Evolutionary conservation across 2,888 invertebrate genomes (phyloP).

Genomic region (Cordilura impudica): DNA sequence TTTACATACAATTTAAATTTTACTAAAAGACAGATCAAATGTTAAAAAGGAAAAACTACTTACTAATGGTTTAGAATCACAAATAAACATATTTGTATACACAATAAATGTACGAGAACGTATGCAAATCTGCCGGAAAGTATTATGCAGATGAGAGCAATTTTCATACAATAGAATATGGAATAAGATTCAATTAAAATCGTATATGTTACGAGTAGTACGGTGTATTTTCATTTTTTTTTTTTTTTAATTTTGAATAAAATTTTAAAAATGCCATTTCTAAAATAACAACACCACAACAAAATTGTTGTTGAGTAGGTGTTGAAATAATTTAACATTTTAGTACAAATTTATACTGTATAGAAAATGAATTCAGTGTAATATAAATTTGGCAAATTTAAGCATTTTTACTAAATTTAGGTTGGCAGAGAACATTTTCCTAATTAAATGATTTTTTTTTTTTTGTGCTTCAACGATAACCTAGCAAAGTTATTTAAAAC

Average conservation of each 20-base stretch:
- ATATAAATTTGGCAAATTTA: too few relatives aligned
- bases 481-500: too few relatives aligned
- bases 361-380: too few relatives aligned
- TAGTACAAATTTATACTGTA: too few relatives aligned
- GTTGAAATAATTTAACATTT: too few relatives aligned
- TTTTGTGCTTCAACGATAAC: too few relatives aligned
- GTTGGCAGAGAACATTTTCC: too few relatives aligned
- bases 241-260: neutral
- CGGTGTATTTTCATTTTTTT: neutral
- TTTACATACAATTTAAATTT: constrained; percentile 48
- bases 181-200: constrained; percentile 9
- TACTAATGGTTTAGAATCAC: constrained; percentile 3
- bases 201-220: neutral
- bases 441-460: too few relatives aligned
- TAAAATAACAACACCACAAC: neutral
- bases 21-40: neutral
- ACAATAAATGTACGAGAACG: neutral
- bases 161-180: constrained; percentile 12
- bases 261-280: neutral
- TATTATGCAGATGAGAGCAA: constrained; percentile 24
- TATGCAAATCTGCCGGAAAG: neutral
- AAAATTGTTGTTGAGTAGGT: neutral
- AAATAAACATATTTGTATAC: neutral
- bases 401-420: too few relatives aligned
- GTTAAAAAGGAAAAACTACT: neutral